Evolutionary conservation across 2,888 invertebrate species (phyloP), one percentile per base, ranked within the genome.

Genomic region (Dicycla oo): DNA sequence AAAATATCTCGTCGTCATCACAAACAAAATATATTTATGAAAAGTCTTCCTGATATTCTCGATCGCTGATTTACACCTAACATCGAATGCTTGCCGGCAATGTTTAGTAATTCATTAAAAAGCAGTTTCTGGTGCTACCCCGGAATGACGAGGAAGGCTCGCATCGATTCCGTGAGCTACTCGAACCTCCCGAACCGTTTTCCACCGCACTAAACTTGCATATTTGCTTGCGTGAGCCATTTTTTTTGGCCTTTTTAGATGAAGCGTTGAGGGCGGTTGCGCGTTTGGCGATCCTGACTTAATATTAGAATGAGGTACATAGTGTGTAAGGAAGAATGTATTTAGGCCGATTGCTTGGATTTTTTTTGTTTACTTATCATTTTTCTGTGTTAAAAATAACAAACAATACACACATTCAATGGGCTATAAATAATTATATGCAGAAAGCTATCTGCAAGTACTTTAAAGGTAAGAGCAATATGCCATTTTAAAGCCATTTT

Each of bases 131-230:
- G 54, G 18, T 66, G 53, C 23, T 61, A 43, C 58, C 23, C 34
- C 11, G 23, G 49, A 65, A 81, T 67, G 66, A 34, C 71, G 54
- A 76, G 43, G 51, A 67, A 64, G 47, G 23, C 51, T 54, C n/a
- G 56, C 40, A 64, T 70, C 60, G 47, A 78, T 69, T 66, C 11
- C 26, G 11, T 13, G 30, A 40, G 43, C 5, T 45, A 47, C 62
- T 40, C 69, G 18, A 58, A 7, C 47, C 5, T 18, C 20, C 73
- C 73, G 40, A 67, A 13, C 75, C 62, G 65, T 67, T 76, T 64
- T 71, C 13, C 20, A 56, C 81, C 71, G 71, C 66, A 76, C 71
- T 56, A 65, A 80, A 69, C 51, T 61, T 76, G 66, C 66, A 76
- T 67, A 76, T 70, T 67, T 79, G 71, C 66, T 76, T 56, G 63